phyloP scores from a whole-genome alignment of 1,140 invertebrate genomes.

The Paraescarpia echinospica region DNA sequence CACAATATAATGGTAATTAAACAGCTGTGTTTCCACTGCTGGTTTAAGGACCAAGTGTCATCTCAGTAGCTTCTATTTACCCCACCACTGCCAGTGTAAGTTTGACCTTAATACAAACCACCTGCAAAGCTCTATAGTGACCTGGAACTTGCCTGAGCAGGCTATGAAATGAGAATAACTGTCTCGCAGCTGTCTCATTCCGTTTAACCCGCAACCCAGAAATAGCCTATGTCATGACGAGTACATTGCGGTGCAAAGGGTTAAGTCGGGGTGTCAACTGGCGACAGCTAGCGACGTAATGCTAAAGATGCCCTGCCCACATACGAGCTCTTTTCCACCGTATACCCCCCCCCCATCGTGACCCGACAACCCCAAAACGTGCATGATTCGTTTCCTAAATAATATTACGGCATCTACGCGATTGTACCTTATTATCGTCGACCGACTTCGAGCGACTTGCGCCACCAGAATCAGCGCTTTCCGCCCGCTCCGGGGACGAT shows the following conservation, averaged over 20 bases:
- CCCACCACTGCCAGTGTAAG: not conserved
- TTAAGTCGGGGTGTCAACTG: conserved; percentile 2
- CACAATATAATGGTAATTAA: not conserved
- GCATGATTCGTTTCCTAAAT: not conserved
- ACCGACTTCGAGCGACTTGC: not conserved
- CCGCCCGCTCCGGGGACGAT: not conserved
- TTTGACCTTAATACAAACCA: not conserved
- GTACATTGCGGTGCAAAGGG: not conserved
- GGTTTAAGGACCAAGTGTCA: not conserved
- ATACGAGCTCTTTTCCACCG: not conserved
- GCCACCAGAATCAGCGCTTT: not conserved
- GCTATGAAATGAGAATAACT: not conserved
- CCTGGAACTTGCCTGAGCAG: not conserved
- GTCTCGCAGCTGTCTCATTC: not conserved
- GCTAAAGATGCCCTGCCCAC: not conserved
- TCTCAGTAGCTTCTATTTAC: not conserved
- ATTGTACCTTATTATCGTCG: not conserved
- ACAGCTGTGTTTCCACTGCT: no score
- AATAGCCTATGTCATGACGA: not conserved
- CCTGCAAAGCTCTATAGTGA: not conserved
- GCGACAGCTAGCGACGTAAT: not conserved
- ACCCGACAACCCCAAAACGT: not conserved
- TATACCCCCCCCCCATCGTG: no score
- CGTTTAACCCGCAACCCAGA: not conserved
- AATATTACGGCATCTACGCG: not conserved